These are phyloP conservation scores for Nycticryphes semicollaris DNA, from an alignment of 2,113 vertebrate species.

Conservation along the genomic window DNA sequence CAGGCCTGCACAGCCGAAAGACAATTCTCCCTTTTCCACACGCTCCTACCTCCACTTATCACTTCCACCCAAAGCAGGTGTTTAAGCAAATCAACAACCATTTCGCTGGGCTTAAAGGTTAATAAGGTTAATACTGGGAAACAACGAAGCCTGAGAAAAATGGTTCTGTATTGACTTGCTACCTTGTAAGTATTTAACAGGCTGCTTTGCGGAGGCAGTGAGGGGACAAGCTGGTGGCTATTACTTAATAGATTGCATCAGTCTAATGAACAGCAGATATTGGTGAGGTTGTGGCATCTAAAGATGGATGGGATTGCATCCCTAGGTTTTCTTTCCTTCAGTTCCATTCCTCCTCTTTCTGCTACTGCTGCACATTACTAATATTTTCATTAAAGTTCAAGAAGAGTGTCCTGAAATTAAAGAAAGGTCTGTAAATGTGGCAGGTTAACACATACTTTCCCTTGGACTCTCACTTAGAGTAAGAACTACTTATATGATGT, in stretches of 20 bases:
- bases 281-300: neutral
- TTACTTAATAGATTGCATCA: neutral
- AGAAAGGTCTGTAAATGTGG: neutral
- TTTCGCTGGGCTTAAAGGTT: conserved; percentile 32
- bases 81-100: neutral
- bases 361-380: neutral
- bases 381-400: neutral
- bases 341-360: neutral
- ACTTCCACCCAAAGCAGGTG: neutral
- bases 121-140: conserved; percentile 45
- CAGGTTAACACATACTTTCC: neutral
- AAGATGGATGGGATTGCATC: conserved; percentile 21
- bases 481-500: neutral
- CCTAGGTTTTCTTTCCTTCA: neutral
- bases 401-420: neutral
- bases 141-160: conserved; percentile 37
- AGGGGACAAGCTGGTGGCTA: neutral
- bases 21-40: neutral
- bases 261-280: conserved; percentile 23
- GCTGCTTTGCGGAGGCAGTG: neutral
- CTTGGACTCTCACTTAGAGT: neutral
- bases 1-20: neutral
- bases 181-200: neutral
- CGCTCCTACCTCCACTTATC: neutral
- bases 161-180: conserved; percentile 32